These are phyloP conservation scores for Semicossyphus pulcher DNA, from an alignment of 2,113 vertebrate species.

Conservation along the genomic window DNA sequence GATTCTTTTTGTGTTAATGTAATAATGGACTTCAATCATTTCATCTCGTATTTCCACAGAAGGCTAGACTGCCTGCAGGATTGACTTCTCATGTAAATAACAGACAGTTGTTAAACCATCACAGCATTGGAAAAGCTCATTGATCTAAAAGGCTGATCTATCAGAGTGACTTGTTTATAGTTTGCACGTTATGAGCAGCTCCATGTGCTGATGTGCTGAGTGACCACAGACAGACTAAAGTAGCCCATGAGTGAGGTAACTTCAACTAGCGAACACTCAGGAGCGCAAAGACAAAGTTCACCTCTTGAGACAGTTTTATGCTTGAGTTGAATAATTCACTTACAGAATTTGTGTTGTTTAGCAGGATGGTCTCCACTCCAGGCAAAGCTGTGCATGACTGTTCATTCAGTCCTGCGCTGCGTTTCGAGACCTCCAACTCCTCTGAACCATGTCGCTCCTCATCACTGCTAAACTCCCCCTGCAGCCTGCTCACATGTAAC, in stretches of 20 bases:
- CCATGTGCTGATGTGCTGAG: slow-evolving; percentile 30
- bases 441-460: slow-evolving; percentile 52
- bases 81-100: not conserved
- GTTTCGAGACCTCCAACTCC: slow-evolving; percentile 37
- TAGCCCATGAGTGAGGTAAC: not conserved
- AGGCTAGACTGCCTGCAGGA: not conserved
- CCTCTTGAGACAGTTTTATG: not conserved
- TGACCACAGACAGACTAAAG: not conserved
- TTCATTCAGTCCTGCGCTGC: slow-evolving; percentile 67
- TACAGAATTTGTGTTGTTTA: slow-evolving; percentile 87
- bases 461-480: slow-evolving; percentile 35
- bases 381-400: slow-evolving; percentile 73
- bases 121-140: not conserved
- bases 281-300: too few relatives aligned
- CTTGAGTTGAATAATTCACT: slow-evolving; percentile 50
- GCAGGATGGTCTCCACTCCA: slow-evolving; percentile 75
- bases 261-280: too few relatives aligned
- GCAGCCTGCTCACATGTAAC: slow-evolving; percentile 24
- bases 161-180: slow-evolving; percentile 2
- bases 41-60: too few relatives aligned
- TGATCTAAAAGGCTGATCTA: not conserved
- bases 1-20: not conserved
- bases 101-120: not conserved
- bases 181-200: not conserved
- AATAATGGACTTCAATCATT: not conserved